Evolutionary conservation across 2,113 vertebrate species (phyloP), one percentile per base, ranked within the genome.

Genomic region (Tragelaphus scriptus): DNA sequence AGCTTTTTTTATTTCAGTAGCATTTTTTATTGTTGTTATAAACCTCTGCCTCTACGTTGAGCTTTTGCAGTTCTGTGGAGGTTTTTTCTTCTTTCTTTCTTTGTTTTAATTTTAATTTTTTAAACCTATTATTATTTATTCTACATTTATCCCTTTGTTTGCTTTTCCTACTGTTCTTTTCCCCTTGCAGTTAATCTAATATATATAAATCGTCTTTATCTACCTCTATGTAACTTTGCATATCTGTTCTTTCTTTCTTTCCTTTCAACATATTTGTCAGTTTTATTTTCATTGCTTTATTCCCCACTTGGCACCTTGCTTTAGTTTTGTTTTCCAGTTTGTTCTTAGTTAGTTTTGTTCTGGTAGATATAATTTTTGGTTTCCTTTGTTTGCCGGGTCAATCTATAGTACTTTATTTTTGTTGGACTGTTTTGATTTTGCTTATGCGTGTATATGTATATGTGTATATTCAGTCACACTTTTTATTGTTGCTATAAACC

Each of bases 71-170:
- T 23, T 71, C n/a, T 40, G n/a, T 71, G n/a, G 68, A 71, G n/a
- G 2, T 2, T 8, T 32, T 19, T 23, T 21, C 2, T 17, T 32
- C 5, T 7, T n/a, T 65, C 2, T 65, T n/a, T 7, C 32, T 8
- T 21, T 71, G 6, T 11, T 71, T 11, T 68, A 36, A 17, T 68
- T 68, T 68, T 68, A 68, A 23, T 36, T 40, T 71, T 32, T 71
- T 36, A 12, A 71, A 71, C 68, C 68, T 71, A 71, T 71, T 36
- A 23, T 36, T 71, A 36, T 36, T 71, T 21, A 21, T 40, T 71
- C 9, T 40, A 71, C n/a, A 12, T 40, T 71, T 71, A 71, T 71
- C 19, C n/a, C 9, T 71, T 71, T 17, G 30, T 65, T 65, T 71
- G n/a, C 9, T 40, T 71, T 71, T 40, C 10, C n/a, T 71, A 71